A percentile compares a stretch with the other conserved stretches of the same genome.
Evolutionary conservation across 2,888 invertebrate genomes (phyloP).

Genomic region (Oxystoma pomonae): DNA sequence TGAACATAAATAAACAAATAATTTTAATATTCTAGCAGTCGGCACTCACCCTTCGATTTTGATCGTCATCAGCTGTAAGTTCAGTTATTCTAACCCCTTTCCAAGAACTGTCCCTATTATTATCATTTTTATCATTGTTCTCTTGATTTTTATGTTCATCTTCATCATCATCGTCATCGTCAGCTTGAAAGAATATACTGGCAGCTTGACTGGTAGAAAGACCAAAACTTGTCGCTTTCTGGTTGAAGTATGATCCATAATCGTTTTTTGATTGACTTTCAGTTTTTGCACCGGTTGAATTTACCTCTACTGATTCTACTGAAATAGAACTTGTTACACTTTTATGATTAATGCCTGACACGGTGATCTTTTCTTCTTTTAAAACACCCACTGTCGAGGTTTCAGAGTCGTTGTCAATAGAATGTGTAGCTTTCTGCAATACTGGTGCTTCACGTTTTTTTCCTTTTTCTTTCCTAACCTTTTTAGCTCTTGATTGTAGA

Average conservation of each 20-base stretch:
- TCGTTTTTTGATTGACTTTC: not conserved
- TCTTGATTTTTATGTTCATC: not conserved
- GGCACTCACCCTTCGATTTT: constrained; percentile 30
- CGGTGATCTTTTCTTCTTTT: not conserved
- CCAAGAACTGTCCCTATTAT: constrained; percentile 13
- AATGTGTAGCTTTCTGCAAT: not conserved
- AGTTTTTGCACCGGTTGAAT: not conserved
- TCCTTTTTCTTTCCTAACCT: not conserved
- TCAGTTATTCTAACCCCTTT: constrained; percentile 27
- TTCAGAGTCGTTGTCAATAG: not conserved
- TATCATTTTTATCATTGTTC: not conserved
- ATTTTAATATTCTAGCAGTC: constrained; percentile 31
- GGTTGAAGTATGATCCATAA: not conserved
- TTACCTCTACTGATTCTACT: not conserved
- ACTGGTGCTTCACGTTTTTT: not conserved
- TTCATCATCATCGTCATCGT: constrained; percentile 20
- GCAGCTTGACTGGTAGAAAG: constrained; percentile 36
- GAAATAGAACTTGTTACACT: not conserved
- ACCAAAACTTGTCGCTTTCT: constrained; percentile 13
- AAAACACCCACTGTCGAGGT: not conserved
- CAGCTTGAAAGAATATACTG: constrained; percentile 42
- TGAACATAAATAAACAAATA: not conserved
- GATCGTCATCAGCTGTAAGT: constrained; percentile 28
- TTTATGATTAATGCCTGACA: not conserved
- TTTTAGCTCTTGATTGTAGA: not conserved